Evolutionary conservation across 2,888 invertebrate genomes (phyloP).

Genomic region (Cryptocheilus praepositus): DNA sequence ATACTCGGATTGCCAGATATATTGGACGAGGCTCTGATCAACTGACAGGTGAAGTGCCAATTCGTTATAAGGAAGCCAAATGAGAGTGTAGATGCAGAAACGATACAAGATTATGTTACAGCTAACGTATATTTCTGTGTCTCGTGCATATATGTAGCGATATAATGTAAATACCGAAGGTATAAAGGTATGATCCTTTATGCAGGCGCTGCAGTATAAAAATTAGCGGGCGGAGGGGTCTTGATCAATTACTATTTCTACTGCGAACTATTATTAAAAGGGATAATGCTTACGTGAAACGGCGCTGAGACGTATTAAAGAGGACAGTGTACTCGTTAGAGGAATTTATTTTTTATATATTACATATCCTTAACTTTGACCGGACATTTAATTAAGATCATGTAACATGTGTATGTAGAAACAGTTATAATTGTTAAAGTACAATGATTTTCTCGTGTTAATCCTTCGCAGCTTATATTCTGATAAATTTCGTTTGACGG

Average conservation of each 20-base stretch:
- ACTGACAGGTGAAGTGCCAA: constrained; percentile 84
- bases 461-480: constrained; percentile 30
- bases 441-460: constrained; percentile 57
- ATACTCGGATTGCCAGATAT: constrained; percentile 84
- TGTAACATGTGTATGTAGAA: constrained; percentile 65
- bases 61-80: constrained; percentile 81
- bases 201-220: constrained; percentile 82
- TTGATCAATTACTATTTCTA: constrained; percentile 75
- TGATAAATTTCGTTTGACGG: constrained; percentile 35
- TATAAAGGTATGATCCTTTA: neutral
- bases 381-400: constrained; percentile 66
- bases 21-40: constrained; percentile 83
- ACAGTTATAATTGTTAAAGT: constrained; percentile 65
- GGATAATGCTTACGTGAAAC: neutral
- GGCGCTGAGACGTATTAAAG: neutral
- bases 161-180: too few relatives aligned
- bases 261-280: neutral
- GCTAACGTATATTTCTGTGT: constrained; percentile 72
- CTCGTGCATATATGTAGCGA: neutral
- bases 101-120: constrained; percentile 78
- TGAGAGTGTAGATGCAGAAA: constrained; percentile 77
- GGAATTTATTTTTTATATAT: constrained; percentile 64
- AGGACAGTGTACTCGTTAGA: constrained; percentile 23
- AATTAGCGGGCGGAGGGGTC: constrained; percentile 80
- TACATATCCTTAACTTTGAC: constrained; percentile 64